A percentile compares a stretch with the other conserved stretches of the same genome.
phyloP scores from a whole-genome alignment of 2,113 vertebrate species.

The Alces alces region DNA sequence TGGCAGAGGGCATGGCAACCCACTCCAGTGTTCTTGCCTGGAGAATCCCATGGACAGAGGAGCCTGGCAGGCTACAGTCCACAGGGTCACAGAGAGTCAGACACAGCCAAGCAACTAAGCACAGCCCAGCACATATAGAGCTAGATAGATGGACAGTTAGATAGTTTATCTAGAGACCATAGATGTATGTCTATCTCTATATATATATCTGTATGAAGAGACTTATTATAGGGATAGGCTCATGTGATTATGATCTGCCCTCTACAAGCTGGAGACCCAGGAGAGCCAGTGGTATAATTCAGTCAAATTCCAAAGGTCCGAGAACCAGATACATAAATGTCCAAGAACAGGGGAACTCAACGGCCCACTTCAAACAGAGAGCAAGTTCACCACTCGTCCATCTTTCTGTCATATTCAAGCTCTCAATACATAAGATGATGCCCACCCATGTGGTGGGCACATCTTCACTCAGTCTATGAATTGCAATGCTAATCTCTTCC shows the following conservation, averaged over 20 bases:
- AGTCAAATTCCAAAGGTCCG: neutral
- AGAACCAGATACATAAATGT: neutral
- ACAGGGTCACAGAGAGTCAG: neutral
- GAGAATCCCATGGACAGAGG: neutral
- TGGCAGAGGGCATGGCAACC: neutral
- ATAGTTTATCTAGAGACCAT: neutral
- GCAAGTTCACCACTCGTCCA: neutral
- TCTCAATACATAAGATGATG: neutral
- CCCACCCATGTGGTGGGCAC: neutral
- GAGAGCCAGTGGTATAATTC: neutral
- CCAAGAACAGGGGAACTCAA: neutral
- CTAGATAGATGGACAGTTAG: neutral
- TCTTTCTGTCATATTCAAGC: neutral
- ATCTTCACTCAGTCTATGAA: neutral
- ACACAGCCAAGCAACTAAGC: neutral
- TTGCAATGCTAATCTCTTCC: neutral
- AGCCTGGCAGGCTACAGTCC: neutral
- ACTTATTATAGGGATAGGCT: neutral
- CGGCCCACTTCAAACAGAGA: neutral
- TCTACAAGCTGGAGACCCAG: neutral
- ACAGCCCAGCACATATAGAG: neutral
- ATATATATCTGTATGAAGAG: neutral
- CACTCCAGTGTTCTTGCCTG: neutral
- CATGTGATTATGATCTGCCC: neutral
- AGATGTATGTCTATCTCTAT: neutral